These are phyloP conservation scores for Drosophila littoralis DNA, from an alignment of 1,140 invertebrate species.

Conservation along the genomic window DNA sequence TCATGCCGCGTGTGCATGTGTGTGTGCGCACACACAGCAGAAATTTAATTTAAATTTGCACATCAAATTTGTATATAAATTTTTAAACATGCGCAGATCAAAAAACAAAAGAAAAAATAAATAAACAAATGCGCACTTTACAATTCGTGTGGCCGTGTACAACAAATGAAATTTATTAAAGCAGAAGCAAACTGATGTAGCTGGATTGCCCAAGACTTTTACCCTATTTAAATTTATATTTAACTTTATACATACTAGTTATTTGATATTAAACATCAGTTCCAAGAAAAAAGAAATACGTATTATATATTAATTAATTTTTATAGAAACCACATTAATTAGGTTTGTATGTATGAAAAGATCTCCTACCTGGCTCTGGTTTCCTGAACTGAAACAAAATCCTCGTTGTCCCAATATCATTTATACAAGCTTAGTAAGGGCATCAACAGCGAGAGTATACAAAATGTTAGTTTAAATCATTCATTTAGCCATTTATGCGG, in stretches of 20 bases:
- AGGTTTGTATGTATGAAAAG: no score
- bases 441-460: conserved; percentile 9
- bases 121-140: conserved; percentile 28
- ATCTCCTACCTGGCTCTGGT: no score
- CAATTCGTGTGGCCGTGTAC: conserved; percentile 6
- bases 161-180: conserved; percentile 18
- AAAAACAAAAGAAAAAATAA: neutral
- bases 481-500: conserved; percentile 67
- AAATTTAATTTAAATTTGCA: conserved; percentile 81
- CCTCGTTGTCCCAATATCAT: no score
- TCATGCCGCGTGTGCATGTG: conserved; percentile 20
- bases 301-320: no score
- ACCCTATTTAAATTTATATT: neutral
- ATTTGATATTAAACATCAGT: no score
- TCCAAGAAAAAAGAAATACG: no score
- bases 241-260: no score
- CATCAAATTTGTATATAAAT: conserved; percentile 74
- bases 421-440: conserved; percentile 3
- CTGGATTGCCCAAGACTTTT: neutral
- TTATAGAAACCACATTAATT: no score
- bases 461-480: conserved; percentile 56
- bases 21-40: conserved; percentile 35
- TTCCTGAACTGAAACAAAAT: no score
- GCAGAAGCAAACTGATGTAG: neutral
- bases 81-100: conserved; percentile 53